Evolutionary conservation across 23 tunicate species (phyloP), one percentile per base, ranked within the genome.

Genomic region (Styela clava): DNA sequence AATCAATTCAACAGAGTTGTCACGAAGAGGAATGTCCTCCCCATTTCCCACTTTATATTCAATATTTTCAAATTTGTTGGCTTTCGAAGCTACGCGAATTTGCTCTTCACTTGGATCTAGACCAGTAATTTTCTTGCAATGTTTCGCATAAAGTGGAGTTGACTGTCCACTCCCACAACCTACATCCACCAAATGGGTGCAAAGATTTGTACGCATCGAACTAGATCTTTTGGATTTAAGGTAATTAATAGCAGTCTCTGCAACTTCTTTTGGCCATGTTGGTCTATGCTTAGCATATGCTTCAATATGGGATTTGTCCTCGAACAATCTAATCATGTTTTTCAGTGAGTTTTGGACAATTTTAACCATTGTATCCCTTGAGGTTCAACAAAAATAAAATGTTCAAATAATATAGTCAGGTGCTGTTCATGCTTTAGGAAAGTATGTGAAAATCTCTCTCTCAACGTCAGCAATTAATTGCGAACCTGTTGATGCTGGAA

Each of bases 81-180:
- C 22, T 32, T 35, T 19, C 25, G 34, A 61, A 21, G 78, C 89
- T 20, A 52, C 63, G 33, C 71, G 35, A 9, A 86, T 51, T 69
- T 86, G 89, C 33, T 86, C 84, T 31, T 25, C 20, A 34, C 89
- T 86, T 7, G 83, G 74, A 63, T 86, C 89, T 0, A 71, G 9
- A n/a, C 68, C 89, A 0, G 73, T 35, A 30, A 86, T 86, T 62
- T 79, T 71, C 3, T 86, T 35, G 72, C 84, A 86, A 34, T 78
- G 79, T 22, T 79, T 73, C 12, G 74, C 79, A 61, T 81, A 86
- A 28, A 86, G 56, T 30, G 34, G 69, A 18, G 85, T 65, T 2
- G 89, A 79, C 61, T 86, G 89, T 2, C 89, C 89, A 70, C 80
- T 86, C 29, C 89, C 89, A 69, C 84, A 86, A 24, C 89, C 89